phyloP scores from a whole-genome alignment of 1,140 invertebrate species.

The Saxidomus purpurata region DNA sequence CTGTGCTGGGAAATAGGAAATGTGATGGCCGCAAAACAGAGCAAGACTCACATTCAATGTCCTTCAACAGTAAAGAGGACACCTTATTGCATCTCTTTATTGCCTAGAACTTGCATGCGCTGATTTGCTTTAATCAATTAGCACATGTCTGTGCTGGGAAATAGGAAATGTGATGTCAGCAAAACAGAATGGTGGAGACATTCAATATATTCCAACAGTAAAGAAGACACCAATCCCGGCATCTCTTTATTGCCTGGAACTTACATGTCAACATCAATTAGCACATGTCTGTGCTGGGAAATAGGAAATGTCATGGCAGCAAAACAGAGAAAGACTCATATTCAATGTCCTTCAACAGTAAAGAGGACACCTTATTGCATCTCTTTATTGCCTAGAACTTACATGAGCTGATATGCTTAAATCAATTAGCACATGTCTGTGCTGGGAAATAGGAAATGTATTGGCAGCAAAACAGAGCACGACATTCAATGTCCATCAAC shows the following conservation, averaged over 20 bases:
- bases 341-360: not conserved
- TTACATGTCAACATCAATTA: not conserved
- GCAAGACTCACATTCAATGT: no score
- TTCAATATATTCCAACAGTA: no score
- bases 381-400: not conserved
- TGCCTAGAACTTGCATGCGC: not conserved
- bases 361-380: not conserved
- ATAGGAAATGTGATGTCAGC: not conserved
- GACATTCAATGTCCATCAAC: no score
- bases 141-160: conserved; percentile 19
- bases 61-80: no score
- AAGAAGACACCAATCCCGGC: not conserved
- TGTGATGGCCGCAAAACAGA: no score
- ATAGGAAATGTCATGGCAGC: not conserved
- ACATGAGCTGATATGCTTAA: not conserved
- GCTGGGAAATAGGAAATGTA: not conserved
- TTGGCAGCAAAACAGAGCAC: no score
- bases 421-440: conserved; percentile 38
- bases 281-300: conserved; percentile 36
- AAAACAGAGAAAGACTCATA: not conserved
- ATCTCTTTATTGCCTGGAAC: not conserved
- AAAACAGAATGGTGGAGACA: no score
- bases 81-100: not conserved
- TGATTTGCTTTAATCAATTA: not conserved
- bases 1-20: conserved; percentile 44